A percentile compares a stretch with the other conserved stretches of the same genome.
These are phyloP conservation scores for Eilema depressum DNA, from an alignment of 2,888 invertebrate species.

Conservation along the genomic window DNA sequence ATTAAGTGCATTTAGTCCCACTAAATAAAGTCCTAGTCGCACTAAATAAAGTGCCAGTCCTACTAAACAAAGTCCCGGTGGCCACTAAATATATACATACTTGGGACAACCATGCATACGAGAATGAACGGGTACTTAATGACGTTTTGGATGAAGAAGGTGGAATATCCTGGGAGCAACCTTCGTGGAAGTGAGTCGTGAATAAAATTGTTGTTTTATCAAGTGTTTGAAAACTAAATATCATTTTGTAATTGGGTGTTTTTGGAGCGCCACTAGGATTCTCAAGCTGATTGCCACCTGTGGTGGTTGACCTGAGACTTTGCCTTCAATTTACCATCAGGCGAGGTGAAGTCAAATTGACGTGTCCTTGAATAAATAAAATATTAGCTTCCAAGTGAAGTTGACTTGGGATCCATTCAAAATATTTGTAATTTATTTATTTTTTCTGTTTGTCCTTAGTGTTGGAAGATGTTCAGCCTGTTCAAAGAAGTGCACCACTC, in stretches of 20 bases:
- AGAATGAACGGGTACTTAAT: neutral
- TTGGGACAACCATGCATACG: neutral
- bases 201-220: neutral
- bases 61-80: too few species aligned
- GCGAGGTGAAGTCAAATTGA: too few species aligned
- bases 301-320: too few species aligned
- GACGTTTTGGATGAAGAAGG: neutral
- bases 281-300: too few species aligned
- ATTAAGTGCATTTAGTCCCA: conserved; percentile 11
- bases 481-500: conserved; percentile 92
- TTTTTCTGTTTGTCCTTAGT: conserved; percentile 67
- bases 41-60: too few species aligned
- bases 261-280: neutral
- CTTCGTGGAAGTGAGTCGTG: conserved; percentile 29
- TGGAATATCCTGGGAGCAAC: neutral
- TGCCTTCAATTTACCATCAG: too few species aligned
- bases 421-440: neutral
- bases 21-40: too few species aligned
- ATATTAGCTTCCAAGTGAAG: too few species aligned
- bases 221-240: neutral
- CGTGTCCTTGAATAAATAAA: too few species aligned
- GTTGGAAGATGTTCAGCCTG: conserved; percentile 77
- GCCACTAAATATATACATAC: too few species aligned
- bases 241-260: neutral
- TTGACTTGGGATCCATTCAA: neutral